Conservation (phyloP, 2,113 vertebrate species). For the Tursiops truncatus region DNA sequence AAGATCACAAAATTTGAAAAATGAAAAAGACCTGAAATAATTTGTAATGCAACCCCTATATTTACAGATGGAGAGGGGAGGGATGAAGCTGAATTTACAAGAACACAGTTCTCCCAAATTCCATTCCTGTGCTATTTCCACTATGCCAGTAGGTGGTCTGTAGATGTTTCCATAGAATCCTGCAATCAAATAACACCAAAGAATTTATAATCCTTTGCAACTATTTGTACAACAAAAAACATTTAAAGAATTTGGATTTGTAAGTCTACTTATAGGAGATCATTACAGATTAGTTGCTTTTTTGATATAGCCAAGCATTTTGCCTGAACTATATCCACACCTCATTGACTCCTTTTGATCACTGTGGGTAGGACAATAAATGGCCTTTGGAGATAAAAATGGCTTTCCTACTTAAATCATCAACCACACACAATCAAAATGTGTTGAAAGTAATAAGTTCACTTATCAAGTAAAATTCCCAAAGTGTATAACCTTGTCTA, state of each 20-base stretch:
- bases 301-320: constrained; percentile 10
- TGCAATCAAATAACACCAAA: neutral
- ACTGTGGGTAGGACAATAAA: neutral
- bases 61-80: neutral
- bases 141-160: neutral
- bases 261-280: neutral
- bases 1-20: constrained; percentile 12
- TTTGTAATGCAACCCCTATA: neutral
- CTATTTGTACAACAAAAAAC: neutral
- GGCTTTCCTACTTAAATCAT: constrained; percentile 23
- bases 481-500: constrained; percentile 9
- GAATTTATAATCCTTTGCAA: constrained; percentile 10
- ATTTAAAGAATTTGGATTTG: constrained; percentile 12
- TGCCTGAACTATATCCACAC: neutral
- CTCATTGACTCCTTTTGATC: neutral
- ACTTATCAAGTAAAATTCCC: constrained; percentile 35
- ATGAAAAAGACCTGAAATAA: neutral
- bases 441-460: constrained; percentile 36
- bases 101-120: neutral
- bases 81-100: neutral
- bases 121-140: neutral
- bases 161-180: neutral
- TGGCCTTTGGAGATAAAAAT: constrained; percentile 23
- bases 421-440: constrained; percentile 23
- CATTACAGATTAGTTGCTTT: neutral